These are phyloP conservation scores for Nanorana parkeri DNA, from an alignment of 2,113 vertebrate genomes.

Conservation along the genomic window DNA sequence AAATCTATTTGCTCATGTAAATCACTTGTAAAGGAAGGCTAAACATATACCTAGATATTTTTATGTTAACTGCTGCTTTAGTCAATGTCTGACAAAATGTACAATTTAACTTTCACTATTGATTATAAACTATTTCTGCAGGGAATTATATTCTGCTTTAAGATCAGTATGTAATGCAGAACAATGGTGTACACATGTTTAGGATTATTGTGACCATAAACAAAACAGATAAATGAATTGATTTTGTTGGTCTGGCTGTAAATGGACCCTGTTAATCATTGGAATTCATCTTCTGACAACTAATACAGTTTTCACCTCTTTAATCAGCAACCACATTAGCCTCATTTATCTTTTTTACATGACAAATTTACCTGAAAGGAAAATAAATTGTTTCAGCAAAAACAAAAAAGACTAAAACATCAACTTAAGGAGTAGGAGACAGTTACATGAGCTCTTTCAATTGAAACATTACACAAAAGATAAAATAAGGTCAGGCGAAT, in stretches of 20 bases:
- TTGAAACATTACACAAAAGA: too few species aligned
- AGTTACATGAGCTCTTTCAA: too few species aligned
- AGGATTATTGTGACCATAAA: constrained; percentile 20
- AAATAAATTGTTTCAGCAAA: not conserved
- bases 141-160: not conserved
- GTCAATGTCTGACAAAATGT: not conserved
- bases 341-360: constrained; percentile 36
- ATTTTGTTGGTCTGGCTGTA: constrained; percentile 16
- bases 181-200: not conserved
- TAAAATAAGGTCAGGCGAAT: too few species aligned
- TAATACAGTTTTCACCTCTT: constrained; percentile 7
- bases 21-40: not conserved
- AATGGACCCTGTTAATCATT: constrained; percentile 5
- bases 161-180: not conserved
- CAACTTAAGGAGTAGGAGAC: not conserved
- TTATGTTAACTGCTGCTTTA: not conserved
- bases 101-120: not conserved
- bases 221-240: not conserved
- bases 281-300: constrained; percentile 11
- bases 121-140: not conserved
- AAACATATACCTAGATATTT: too few species aligned
- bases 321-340: not conserved
- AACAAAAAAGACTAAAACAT: not conserved
- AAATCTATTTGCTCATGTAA: not conserved
- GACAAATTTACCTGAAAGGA: not conserved